Evolutionary conservation across 2,888 invertebrate genomes (phyloP).

Genomic region (Drosophila putrida): DNA sequence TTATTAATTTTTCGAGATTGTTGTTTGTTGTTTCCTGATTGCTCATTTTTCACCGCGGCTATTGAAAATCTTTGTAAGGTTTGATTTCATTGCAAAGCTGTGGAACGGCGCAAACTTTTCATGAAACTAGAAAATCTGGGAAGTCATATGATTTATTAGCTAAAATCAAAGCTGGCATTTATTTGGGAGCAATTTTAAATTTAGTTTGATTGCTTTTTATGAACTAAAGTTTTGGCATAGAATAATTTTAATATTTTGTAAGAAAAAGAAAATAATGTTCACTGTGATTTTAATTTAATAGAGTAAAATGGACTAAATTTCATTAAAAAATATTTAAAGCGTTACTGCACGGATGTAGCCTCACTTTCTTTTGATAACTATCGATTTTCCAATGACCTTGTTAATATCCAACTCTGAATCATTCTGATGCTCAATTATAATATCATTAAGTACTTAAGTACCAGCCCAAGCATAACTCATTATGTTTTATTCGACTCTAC

Average conservation of each 20-base stretch:
- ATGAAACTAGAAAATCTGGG: neutral
- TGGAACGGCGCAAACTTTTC: neutral
- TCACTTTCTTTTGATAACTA: no score
- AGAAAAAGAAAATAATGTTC: neutral
- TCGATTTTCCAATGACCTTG: neutral
- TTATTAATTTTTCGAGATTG: conserved; percentile 56
- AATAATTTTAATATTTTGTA: neutral
- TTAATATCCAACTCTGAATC: neutral
- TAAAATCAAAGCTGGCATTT: conserved; percentile 1
- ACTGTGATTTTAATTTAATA: neutral
- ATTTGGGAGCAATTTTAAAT: neutral
- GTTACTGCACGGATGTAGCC: neutral
- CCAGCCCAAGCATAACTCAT: conserved; percentile 3
- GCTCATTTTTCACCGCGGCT: conserved; percentile 33
- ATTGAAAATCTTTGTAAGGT: conserved; percentile 18
- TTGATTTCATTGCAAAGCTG: conserved; percentile 5
- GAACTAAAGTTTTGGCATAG: no score
- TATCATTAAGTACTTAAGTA: neutral
- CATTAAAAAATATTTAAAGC: neutral
- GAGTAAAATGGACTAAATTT: neutral
- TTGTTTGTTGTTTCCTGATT: conserved; percentile 26
- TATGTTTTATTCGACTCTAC: conserved; percentile 22
- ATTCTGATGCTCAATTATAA: neutral
- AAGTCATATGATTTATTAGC: conserved; percentile 10
- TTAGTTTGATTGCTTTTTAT: no score